These are phyloP conservation scores for Elephas maximus DNA, from an alignment of 2,113 vertebrate species.

Conservation along the genomic window DNA sequence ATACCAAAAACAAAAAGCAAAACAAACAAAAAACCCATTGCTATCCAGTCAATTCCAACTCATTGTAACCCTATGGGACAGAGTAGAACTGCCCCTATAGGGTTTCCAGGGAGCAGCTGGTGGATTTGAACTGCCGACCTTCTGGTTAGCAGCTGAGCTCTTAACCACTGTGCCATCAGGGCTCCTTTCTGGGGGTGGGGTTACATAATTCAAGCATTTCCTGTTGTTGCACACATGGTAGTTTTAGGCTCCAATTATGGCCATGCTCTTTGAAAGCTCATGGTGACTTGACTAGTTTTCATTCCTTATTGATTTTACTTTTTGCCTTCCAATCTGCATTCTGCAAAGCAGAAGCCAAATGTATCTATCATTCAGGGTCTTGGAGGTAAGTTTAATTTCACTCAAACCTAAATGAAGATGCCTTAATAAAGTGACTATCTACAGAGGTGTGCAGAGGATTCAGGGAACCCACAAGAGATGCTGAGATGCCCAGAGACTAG, in stretches of 20 bases:
- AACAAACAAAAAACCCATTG: too few species aligned
- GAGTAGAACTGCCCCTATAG: too few species aligned
- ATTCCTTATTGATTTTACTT: background rate
- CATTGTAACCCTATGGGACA: too few species aligned
- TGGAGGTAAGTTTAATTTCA: background rate
- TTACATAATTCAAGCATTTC: background rate
- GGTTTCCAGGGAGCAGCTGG: too few species aligned
- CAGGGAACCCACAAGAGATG: background rate
- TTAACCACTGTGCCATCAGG: too few species aligned
- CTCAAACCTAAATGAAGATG: background rate
- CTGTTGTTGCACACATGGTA: background rate
- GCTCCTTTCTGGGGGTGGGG: background rate
- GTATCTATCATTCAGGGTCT: background rate
- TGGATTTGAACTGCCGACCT: too few species aligned
- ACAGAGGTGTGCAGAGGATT: background rate
- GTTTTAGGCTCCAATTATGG: too few species aligned
- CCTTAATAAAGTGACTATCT: background rate
- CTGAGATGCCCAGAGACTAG: background rate
- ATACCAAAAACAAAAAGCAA: too few species aligned
- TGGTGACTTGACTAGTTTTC: background rate
- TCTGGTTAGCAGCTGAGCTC: too few species aligned
- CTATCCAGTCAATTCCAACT: too few species aligned
- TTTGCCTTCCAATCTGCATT: background rate
- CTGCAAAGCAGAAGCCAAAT: background rate
- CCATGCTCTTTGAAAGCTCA: background rate